Base-by-base conservation (phyloP, 2,797 vertebrate species). In the Neosilurus hyrtlii region DNA sequence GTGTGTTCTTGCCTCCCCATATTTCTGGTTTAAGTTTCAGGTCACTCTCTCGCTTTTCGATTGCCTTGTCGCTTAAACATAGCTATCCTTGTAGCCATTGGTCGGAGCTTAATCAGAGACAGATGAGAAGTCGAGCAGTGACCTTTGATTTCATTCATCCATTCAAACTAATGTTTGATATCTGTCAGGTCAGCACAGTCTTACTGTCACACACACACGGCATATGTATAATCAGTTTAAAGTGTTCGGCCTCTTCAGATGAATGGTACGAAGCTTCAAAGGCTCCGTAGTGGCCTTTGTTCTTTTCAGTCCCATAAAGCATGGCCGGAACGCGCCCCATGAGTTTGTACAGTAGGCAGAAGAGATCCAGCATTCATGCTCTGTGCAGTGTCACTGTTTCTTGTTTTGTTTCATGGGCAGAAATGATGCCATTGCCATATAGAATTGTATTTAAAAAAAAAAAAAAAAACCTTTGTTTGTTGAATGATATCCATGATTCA, bases 41-140 rank as follows among this genome's bases (percentile, higher is more conserved):
- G 83, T 93, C 90, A 92, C 88, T 91, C 83, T 78, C 88, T 89
- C 89, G 90, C 91, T 86, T 79, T 81, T 91, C 93, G 92, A 94
- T 94, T 93, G 91, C 92, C 90, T 91, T 91, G 92, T 93, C 91
- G 89, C 90, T 94, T 91, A 93, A 93, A 92, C 91, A 91, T 91
- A 88, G 90, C 92, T 89, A 91, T 88, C 90, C 89, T 90, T 89
- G 86, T 88, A 83, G 91, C 87, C 88, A 87, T 90, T 88, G 87
- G 91, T 89, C 89, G 88, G 90, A 91, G 90, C 92, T 91, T 94
- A 94, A 95, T 94, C 92, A 93, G 93, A 94, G 91, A 93, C 92
- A 93, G 89, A 93, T 92, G 93, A 94, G 90, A 87, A 88, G 86
- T 91, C 90, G 92, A 90, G 86, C 83, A 84, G 85, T 94, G 93